Base-by-base conservation (phyloP, 2,888 invertebrate species). In the Trichogramma evanescens region DNA sequence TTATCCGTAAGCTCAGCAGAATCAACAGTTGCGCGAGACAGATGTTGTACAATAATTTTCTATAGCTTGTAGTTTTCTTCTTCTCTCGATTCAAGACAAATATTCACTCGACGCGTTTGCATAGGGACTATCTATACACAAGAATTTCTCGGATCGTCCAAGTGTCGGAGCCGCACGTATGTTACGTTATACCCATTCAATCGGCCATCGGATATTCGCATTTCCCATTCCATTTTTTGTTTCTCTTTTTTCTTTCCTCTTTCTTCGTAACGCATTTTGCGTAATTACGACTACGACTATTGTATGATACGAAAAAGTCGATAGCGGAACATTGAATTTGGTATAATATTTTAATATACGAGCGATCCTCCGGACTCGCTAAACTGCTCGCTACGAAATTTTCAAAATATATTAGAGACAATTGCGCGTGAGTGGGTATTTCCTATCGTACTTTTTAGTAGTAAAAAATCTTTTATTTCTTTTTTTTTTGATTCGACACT, bases 1-100 rank as follows among this genome's bases (percentile, higher is more conserved):
- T 68, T 71, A 72, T 73, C 70, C 69, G 70, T 69, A 72, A 73
- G 71, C 72, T 72, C 73, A 68, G 72, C 72, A 72, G 72, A 71
- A 68, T 72, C 68, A 72, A 73, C 70, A 71, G 69, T 69, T 71
- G 71, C 70, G 69, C 69, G 66, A 66, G 67, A 71, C 68, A 70
- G 68, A 68, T 68, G 71, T 70, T 69, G 65, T 64, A 65, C 56
- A 65, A 56, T 60, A 57, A 48, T 61, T 53, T 43, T 42, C 52
- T 51, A 40, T 54, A 38, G 46, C 58, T 41, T 52, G 39, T 2
- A 50, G 38, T 54, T 50, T 10, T 54, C 38, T 59, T 13, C 46
- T 59, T 52, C 50, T 41, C 13, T 58, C 54, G 13, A 44, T 45
- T 39, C 51, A 45, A 57, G n/a, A 53, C 54, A 43, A 26, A 55